Percentiles rank a stretch among this genome's conserved stretches.
Conservation (phyloP, 2,797 vertebrate species). For the Coregonus ussuriensis region DNA sequence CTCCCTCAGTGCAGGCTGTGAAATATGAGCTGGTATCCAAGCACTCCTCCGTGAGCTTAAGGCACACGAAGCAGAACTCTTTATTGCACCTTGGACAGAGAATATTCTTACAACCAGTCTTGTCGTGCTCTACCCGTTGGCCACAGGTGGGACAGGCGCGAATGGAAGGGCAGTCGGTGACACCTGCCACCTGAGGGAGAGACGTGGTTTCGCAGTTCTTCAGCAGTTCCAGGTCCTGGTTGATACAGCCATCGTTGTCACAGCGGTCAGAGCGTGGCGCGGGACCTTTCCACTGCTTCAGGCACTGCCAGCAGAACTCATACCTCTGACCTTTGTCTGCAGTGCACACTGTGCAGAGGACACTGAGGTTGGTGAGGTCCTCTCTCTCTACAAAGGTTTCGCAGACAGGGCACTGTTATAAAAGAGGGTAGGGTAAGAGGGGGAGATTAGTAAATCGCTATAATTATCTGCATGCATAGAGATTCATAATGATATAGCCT, state of each 20-base stretch:
- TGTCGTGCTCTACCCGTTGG: conserved; percentile 69
- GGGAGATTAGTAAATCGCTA: background rate
- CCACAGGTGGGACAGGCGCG: conserved; percentile 78
- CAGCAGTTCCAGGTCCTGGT: conserved; percentile 57
- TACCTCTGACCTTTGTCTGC: background rate
- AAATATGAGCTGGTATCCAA: conserved; percentile 52
- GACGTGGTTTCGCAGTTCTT: conserved; percentile 35
- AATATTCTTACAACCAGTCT: conserved; percentile 74
- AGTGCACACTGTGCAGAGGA: conserved; percentile 66
- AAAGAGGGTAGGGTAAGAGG: background rate
- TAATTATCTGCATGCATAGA: background rate
- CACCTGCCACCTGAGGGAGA: conserved; percentile 43
- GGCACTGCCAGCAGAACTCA: conserved; percentile 78
- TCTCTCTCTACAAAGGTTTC: conserved; percentile 61
- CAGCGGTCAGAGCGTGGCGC: conserved; percentile 62
- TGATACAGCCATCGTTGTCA: conserved; percentile 62
- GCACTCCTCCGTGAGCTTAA: conserved; percentile 67
- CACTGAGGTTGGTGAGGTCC: conserved; percentile 59
- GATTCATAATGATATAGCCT: background rate
- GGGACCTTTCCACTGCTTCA: conserved; percentile 64
- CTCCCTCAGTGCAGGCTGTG: conserved; percentile 56
- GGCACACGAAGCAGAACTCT: conserved; percentile 80
- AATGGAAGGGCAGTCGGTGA: conserved; percentile 61
- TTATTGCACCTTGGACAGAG: conserved; percentile 68
- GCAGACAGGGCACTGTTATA: conserved; percentile 71